phyloP scores from a whole-genome alignment of 2,113 vertebrate species.

The Glaucomys volans region DNA sequence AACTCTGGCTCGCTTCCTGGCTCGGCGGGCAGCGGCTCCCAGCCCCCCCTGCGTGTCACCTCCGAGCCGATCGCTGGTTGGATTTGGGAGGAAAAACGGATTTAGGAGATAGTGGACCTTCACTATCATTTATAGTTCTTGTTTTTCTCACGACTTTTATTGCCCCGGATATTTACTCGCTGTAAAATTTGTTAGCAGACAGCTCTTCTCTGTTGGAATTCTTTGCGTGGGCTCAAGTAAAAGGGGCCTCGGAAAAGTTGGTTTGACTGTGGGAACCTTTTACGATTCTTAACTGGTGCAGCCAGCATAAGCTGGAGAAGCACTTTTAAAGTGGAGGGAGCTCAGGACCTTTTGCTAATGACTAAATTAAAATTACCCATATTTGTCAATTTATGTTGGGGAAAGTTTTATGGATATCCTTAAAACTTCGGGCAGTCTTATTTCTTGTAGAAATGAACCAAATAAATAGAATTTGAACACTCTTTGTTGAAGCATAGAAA shows the following conservation, averaged over 20 bases:
- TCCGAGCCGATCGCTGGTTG: not conserved
- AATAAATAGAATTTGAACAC: not conserved
- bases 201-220: not conserved
- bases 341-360: not conserved
- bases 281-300: not conserved
- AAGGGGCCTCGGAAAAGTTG: constrained; percentile 47
- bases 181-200: not conserved
- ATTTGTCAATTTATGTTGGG: not conserved
- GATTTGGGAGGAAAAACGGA: not conserved
- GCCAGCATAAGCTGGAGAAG: not conserved
- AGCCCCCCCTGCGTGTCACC: accelerated
- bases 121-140: not conserved
- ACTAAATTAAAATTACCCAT: not conserved
- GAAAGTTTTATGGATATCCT: no score
- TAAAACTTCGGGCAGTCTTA: not conserved
- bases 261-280: not conserved
- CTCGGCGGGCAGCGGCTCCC: not conserved
- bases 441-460: not conserved
- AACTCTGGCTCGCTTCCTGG: not conserved
- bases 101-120: not conserved
- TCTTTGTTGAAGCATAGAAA: not conserved
- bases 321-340: not conserved
- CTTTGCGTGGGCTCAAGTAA: not conserved
- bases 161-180: not conserved
- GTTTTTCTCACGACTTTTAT: not conserved